phyloP scores from a whole-genome alignment of 2,888 invertebrate species.

The Volucella bombylans region DNA sequence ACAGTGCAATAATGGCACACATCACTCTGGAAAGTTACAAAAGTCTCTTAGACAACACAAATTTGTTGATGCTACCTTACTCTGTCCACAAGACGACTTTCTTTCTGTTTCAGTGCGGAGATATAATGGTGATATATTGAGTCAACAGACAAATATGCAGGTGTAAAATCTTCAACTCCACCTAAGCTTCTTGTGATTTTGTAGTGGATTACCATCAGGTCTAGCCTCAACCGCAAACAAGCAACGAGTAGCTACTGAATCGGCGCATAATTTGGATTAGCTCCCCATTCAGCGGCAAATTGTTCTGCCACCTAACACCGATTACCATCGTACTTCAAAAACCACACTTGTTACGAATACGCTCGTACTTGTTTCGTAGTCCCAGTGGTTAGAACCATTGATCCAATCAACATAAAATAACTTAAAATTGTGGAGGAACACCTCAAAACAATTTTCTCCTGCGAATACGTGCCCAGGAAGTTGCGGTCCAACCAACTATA shows the following conservation, averaged over 20 bases:
- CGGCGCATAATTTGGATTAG: constrained; percentile 22
- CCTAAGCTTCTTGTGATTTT: too few relatives aligned
- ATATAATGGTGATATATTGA: too few relatives aligned
- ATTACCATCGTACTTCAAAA: constrained; percentile 26
- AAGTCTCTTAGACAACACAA: too few relatives aligned
- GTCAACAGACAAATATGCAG: too few relatives aligned
- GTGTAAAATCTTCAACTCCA: too few relatives aligned
- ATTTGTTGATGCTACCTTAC: too few relatives aligned
- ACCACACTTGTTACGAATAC: constrained; percentile 26
- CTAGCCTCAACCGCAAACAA: background rate
- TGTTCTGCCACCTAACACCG: constrained; percentile 20
- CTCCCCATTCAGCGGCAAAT: constrained; percentile 30
- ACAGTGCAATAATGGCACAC: too few relatives aligned
- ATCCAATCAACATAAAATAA: constrained; percentile 71
- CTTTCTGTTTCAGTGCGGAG: too few relatives aligned
- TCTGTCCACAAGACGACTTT: too few relatives aligned
- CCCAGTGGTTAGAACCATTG: constrained; percentile 58
- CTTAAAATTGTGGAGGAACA: constrained; percentile 70
- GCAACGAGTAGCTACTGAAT: constrained; percentile 4
- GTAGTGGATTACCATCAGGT: too few relatives aligned
- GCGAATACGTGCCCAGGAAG: constrained; percentile 70
- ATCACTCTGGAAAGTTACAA: too few relatives aligned
- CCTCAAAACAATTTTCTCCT: constrained; percentile 71
- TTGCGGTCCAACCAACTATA: constrained; percentile 62
- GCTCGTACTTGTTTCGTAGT: background rate